A percentile compares a stretch with the other conserved stretches of the same genome.
Evolutionary conservation across 2,888 invertebrate genomes (phyloP).

Genomic region (Steromphala cineraria): DNA sequence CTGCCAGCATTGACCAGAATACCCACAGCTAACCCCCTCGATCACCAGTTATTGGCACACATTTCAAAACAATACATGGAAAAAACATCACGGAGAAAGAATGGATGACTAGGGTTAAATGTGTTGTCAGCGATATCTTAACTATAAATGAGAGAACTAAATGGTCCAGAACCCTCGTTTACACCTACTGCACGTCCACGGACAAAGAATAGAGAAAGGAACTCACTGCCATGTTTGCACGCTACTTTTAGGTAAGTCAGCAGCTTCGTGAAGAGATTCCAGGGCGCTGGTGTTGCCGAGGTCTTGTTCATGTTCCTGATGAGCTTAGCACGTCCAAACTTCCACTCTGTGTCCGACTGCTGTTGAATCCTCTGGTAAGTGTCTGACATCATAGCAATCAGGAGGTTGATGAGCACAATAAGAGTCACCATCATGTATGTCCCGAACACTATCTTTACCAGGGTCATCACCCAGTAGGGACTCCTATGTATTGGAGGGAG

Average conservation of each 20-base stretch:
- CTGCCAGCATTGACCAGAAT: no score
- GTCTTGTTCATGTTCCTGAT: conserved; percentile 98
- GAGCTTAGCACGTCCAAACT: conserved; percentile 97
- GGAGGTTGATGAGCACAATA: conserved; percentile 97
- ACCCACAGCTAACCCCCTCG: no score
- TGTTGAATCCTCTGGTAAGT: conserved; percentile 99
- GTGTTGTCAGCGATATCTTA: no score
- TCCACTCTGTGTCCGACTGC: conserved; percentile 99
- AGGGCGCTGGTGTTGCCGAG: conserved; percentile 96
- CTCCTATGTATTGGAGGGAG: conserved; percentile 78
- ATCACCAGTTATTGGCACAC: no score
- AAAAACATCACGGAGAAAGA: no score
- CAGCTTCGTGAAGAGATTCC: conserved; percentile 92
- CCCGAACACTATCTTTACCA: conserved; percentile 85
- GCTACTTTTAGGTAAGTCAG: conserved; percentile 70
- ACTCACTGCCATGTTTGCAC: conserved; percentile 66
- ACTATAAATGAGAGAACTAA: no score
- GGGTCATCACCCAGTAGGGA: conserved; percentile 75
- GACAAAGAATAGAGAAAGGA: no score
- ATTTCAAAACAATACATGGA: no score
- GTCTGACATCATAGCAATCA: conserved; percentile 99
- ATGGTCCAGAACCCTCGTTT: no score
- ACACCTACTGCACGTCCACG: no score
- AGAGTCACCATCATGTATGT: conserved; percentile 98
- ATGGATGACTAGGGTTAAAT: no score